A percentile compares a stretch with the other conserved stretches of the same genome.
phyloP scores from a whole-genome alignment of 1,140 invertebrate genomes.

The Gryon sp. region DNA sequence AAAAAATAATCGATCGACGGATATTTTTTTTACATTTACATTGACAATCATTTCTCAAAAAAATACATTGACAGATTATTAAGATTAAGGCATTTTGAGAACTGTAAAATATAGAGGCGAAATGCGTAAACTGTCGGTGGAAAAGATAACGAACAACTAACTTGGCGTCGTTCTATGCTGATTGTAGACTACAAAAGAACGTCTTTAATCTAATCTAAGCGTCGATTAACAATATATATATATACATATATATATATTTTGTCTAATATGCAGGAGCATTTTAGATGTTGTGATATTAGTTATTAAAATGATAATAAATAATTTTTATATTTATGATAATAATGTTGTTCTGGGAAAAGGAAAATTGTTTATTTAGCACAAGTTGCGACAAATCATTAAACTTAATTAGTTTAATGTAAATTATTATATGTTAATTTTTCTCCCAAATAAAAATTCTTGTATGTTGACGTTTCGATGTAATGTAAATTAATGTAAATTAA shows the following conservation, averaged over 20 bases:
- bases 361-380: too few species aligned
- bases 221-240: slow-evolving; percentile 17
- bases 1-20: background rate
- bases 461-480: too few species aligned
- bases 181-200: slow-evolving; percentile 30
- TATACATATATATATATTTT: too few species aligned
- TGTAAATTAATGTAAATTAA: too few species aligned
- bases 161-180: background rate
- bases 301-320: too few species aligned
- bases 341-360: too few species aligned
- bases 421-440: too few species aligned
- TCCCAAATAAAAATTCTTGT: too few species aligned
- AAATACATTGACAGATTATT: background rate
- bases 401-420: too few species aligned
- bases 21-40: background rate
- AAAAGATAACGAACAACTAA: slow-evolving; percentile 35
- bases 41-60: background rate
- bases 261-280: slow-evolving; percentile 30
- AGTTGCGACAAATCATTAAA: too few species aligned
- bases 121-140: slow-evolving; percentile 1
- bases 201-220: slow-evolving; percentile 47
- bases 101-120: background rate
- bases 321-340: too few species aligned
- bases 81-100: background rate
- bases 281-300: too few species aligned